Evolutionary conservation across 2,113 vertebrate genomes (phyloP).

Genomic region (Periophthalmodon schlosseri): DNA sequence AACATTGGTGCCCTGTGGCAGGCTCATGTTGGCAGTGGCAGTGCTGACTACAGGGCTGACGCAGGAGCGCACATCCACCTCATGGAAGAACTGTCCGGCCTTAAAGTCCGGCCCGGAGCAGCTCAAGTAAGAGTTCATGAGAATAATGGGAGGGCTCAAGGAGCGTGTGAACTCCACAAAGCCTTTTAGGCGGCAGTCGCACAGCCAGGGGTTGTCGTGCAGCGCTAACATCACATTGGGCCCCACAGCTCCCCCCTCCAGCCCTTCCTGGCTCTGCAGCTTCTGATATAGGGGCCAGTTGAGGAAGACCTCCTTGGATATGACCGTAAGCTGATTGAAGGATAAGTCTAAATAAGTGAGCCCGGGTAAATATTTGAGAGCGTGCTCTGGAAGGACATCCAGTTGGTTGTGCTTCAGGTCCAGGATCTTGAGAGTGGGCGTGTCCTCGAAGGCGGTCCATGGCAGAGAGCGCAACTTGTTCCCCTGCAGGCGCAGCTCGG

Average conservation of each 20-base stretch:
- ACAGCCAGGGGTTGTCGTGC: constrained; percentile 89
- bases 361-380: constrained; percentile 82
- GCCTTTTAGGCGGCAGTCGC: constrained; percentile 88
- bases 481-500: constrained; percentile 87
- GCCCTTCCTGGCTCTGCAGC: constrained; percentile 54
- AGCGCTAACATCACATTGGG: constrained; percentile 82
- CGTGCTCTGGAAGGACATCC: constrained; percentile 86
- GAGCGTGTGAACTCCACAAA: constrained; percentile 86
- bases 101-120: constrained; percentile 84
- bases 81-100: constrained; percentile 84
- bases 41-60: constrained; percentile 79
- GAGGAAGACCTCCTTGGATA: constrained; percentile 88
- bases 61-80: constrained; percentile 83
- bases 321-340: constrained; percentile 89
- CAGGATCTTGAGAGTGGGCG: constrained; percentile 82
- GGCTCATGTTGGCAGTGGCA: constrained; percentile 76
- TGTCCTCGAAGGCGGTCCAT: constrained; percentile 89
- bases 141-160: constrained; percentile 81
- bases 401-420: constrained; percentile 90
- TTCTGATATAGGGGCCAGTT: constrained; percentile 86
- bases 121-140: constrained; percentile 91
- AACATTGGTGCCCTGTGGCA: constrained; percentile 77
- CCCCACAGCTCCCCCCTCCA: constrained; percentile 23
- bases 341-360: constrained; percentile 93
- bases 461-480: constrained; percentile 89